phyloP scores from a whole-genome alignment of 2,888 invertebrate species.

The Phlogophora meticulosa region DNA sequence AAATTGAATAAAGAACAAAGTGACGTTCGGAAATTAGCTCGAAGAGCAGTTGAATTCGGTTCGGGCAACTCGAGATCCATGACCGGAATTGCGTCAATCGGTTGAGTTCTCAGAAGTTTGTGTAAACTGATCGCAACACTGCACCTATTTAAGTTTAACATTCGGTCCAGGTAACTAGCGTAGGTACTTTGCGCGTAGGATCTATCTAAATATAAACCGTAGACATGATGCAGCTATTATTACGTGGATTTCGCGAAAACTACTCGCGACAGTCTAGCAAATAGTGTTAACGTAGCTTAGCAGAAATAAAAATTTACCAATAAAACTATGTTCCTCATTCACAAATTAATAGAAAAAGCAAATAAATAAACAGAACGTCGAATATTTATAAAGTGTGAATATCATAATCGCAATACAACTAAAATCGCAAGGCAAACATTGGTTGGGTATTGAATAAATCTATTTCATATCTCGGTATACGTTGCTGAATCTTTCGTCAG shows the following conservation, averaged over 20 bases:
- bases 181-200: slow-evolving; percentile 58
- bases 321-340: too few relatives aligned
- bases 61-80: slow-evolving; percentile 82
- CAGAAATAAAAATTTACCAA: too few relatives aligned
- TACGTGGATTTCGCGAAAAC: slow-evolving; percentile 42
- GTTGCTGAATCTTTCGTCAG: slow-evolving; percentile 53
- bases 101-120: slow-evolving; percentile 85
- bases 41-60: slow-evolving; percentile 86
- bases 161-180: slow-evolving; percentile 68
- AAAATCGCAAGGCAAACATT: slow-evolving; percentile 40
- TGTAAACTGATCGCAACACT: slow-evolving; percentile 83
- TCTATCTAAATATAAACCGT: slow-evolving; percentile 69
- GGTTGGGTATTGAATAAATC: slow-evolving; percentile 50
- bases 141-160: slow-evolving; percentile 80
- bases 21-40: slow-evolving; percentile 90
- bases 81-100: slow-evolving; percentile 89
- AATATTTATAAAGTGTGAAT: slow-evolving; percentile 45
- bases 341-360: too few relatives aligned
- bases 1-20: slow-evolving; percentile 91
- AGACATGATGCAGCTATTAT: slow-evolving; percentile 49
- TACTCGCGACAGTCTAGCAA: slow-evolving; percentile 37
- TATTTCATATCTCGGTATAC: slow-evolving; percentile 52
- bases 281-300: not conserved
- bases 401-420: slow-evolving; percentile 55
- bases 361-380: slow-evolving; percentile 39